Evolutionary conservation across 2,888 invertebrate species (phyloP).

Genomic region (Agrochola lychnidis): DNA sequence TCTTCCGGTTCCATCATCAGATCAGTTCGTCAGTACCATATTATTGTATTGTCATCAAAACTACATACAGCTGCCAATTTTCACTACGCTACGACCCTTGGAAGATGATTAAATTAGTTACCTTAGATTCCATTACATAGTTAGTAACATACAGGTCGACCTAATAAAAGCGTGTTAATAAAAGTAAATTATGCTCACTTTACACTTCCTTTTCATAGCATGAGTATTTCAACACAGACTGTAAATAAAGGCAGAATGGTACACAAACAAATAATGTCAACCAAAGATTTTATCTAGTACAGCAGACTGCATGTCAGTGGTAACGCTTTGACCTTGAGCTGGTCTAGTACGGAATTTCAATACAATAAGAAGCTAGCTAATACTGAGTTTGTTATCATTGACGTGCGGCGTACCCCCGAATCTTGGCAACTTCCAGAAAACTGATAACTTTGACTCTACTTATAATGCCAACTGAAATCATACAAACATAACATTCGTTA

Average conservation of each 20-base stretch:
- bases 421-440: background rate
- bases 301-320: background rate
- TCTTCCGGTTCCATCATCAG: too few species aligned
- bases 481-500: too few species aligned
- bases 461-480: background rate
- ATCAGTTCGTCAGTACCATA: too few species aligned
- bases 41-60: too few species aligned
- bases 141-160: too few species aligned
- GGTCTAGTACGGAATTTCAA: background rate
- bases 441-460: background rate
- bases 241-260: background rate
- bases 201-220: background rate
- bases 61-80: too few species aligned
- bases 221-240: background rate
- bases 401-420: too few species aligned
- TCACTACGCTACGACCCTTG: too few species aligned
- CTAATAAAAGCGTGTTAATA: background rate
- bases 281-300: background rate
- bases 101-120: too few species aligned
- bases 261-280: background rate
- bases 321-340: too few species aligned
- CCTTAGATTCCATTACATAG: too few species aligned
- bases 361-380: background rate
- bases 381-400: background rate
- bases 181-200: background rate